Conservation (phyloP, 2,888 invertebrate species). For the Bugula neritina region DNA sequence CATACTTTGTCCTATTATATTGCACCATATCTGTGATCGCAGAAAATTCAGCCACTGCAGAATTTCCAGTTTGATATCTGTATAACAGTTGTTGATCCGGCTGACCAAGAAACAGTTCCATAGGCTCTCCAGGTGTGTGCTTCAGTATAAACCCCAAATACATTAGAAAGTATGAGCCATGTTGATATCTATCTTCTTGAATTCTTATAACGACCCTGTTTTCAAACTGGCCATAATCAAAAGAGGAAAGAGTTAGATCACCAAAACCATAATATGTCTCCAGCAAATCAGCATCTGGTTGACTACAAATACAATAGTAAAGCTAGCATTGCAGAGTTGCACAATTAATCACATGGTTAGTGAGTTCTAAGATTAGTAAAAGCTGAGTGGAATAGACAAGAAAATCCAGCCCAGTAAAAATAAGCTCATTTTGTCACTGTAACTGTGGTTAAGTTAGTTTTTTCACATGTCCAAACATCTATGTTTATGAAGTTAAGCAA, state of each 20-base stretch:
- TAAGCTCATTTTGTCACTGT: no score
- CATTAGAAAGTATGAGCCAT: background rate
- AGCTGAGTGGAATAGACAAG: no score
- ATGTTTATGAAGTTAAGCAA: no score
- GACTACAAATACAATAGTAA: no score
- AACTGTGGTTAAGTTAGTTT: no score
- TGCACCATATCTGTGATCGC: background rate
- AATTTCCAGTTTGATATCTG: background rate
- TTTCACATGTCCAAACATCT: no score
- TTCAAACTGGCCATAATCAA: background rate
- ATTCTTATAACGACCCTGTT: background rate
- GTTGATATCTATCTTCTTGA: conserved; percentile 14
- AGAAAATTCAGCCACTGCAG: background rate
- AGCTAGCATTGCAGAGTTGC: no score
- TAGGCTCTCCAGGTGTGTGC: background rate
- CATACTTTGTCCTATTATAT: background rate
- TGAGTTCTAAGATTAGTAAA: no score
- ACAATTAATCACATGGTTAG: no score
- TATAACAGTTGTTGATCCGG: background rate
- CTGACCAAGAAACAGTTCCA: background rate
- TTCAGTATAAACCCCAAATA: background rate
- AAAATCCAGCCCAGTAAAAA: no score
- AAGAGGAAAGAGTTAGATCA: background rate
- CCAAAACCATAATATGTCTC: background rate
- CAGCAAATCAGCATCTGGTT: background rate